Base-by-base conservation (phyloP, 2,888 invertebrate genomes). In the Synergus gifuensis region DNA sequence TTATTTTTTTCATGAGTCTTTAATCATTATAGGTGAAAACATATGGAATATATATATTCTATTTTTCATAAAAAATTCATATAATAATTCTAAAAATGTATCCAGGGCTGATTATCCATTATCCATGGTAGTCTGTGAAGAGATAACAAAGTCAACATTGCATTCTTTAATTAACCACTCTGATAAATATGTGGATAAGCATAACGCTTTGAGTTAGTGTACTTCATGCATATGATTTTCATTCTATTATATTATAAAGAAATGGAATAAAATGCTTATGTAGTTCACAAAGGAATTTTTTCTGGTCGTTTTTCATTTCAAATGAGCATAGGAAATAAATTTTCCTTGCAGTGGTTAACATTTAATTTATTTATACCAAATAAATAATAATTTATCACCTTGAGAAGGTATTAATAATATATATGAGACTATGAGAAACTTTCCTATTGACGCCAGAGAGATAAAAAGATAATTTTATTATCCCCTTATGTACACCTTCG, bases 101-200 rank as follows among this genome's bases (percentile, higher is more conserved):
- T 54, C 7, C n/a, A n/a, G 7, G 7, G n/a, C 2, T 54, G 49
- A n/a, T 54, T n/a, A n/a, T 60, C 9, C 58, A 58, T 18, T 18
- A 0, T 22, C 22, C 22, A 60, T 5, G 60, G n/a, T 4, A 60
- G 11, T 54, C 7, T 60, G 11, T 2, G 4, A 4, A 22, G 22
- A 60, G 22, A 60, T 18, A 4, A 22, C 12, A 60, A 12, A 60
- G 60, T 73, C 49, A 54, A 16, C 28, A 54, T 73, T 54, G 36
- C 16, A 73, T 28, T 28, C 22, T 54, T 49, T 73, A 54, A 73
- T 73, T 73, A 73, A 36, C 49, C 49, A 73, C 49, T 73, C 54
- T 73, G 49, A 49, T 73, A 36, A 73, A 7, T 54, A 73, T 73
- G 73, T 73, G 73, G 54, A 73, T 73, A 49, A 73, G 73, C 28